Evolutionary conservation across 2,888 invertebrate genomes (phyloP).

Genomic region (Microchrysa polita): DNA sequence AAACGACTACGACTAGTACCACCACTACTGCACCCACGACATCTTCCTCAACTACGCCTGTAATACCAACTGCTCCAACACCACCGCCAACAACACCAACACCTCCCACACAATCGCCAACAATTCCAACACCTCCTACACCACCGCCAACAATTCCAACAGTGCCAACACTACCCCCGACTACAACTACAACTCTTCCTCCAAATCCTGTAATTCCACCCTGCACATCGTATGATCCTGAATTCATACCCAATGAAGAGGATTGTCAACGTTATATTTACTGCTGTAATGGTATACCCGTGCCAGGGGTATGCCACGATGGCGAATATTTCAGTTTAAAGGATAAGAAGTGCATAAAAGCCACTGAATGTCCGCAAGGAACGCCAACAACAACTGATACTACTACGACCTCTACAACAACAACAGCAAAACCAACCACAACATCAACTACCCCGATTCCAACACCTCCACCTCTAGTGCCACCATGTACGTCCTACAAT

Average conservation of each 20-base stretch:
- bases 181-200: background rate
- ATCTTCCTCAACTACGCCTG: background rate
- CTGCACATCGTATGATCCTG: background rate
- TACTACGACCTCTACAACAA: background rate
- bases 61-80: background rate
- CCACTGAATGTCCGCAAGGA: background rate
- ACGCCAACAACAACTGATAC: background rate
- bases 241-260: background rate
- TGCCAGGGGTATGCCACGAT: background rate
- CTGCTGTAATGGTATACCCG: background rate
- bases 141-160: background rate
- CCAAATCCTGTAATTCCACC: background rate
- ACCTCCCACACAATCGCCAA: background rate
- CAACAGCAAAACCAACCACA: background rate
- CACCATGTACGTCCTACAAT: too few relatives aligned
- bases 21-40: background rate
- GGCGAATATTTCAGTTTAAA: conserved; percentile 10
- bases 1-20: background rate
- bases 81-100: background rate
- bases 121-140: background rate
- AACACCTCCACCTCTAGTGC: background rate
- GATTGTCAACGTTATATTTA: conserved; percentile 8
- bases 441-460: background rate
- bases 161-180: background rate
- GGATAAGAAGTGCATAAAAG: background rate